Evolutionary conservation across 2,113 vertebrate genomes (phyloP), one percentile per base, ranked within the genome.

Genomic region (Mobula hypostoma): DNA sequence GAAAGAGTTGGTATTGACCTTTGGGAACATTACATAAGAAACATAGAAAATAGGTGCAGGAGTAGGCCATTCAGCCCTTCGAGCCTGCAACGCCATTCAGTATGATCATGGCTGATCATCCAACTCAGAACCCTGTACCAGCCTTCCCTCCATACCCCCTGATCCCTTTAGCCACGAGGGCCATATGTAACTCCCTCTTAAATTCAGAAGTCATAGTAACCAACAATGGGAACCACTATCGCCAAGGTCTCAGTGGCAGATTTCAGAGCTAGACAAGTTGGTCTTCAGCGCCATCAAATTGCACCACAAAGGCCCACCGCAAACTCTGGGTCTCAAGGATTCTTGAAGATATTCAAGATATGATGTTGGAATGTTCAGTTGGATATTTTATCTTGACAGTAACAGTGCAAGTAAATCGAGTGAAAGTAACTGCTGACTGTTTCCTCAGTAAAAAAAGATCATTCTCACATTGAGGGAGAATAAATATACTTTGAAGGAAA

Each of bases 341-440:
- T 90, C 61, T 66, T 90, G 61, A 90, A 90, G 68, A 29, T 61
- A 90, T 66, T 66, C 85, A 66, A 32, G n/a, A 7, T 32, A 90
- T 66, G 85, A 66, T 29, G 66, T 90, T 63, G 63, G 85, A 90
- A 27, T 90, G 85, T n/a, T 32, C 85, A 66, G 29, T 32, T 90
- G 85, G 61, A 66, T 12, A 36, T 61, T 66, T 90, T 32, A 90
- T 90, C 61, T 66, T 90, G 61, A n/a, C 61, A 66, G 85, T 90
- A 32, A 66, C 63, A 66, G 61, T 32, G 85, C 27, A 68, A n/a
- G 61, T 61, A 90, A 90, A 66, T 90, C 85, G 15, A 32, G 58
- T 88, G 83, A 61, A 88, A 56, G 61, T 88, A 63, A 88, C 56
- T 88, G n/a, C 83, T 88, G 24, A 63, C 12, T 88, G 83, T 56